Evolutionary conservation across 2,888 invertebrate genomes (phyloP), one percentile per base, ranked within the genome.

Genomic region (Acronicta leporina): DNA sequence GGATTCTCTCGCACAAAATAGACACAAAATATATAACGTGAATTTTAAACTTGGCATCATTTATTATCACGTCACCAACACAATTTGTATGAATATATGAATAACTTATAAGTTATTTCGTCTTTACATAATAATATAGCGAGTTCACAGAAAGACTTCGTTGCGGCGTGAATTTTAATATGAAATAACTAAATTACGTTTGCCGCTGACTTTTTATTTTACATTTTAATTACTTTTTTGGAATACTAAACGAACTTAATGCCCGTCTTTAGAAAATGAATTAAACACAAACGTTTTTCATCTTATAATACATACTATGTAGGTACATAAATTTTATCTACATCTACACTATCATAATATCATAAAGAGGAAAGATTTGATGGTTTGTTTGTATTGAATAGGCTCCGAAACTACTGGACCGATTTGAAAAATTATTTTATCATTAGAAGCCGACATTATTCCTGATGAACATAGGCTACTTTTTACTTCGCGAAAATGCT

Each of bases 61-160:
- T 68, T 69, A 63, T 75, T 73, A 73, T 68, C 55, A 62, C 60
- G 71, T 68, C 71, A 62, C 53, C 61, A 56, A 54, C 68, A 64
- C 57, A 71, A 73, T 68, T 74, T 73, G 61, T 68, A 68, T 64
- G 67, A 65, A 75, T 75, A 69, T 54, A 68, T 75, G 58, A 74
- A 61, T 63, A 62, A 47, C 41, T 62, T 69, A 74, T 60, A 57
- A 65, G 64, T 60, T 50, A 54, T 60, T 71, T 68, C 54, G 30
- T 57, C 60, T 68, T 71, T 60, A 71, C 54, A 53, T 63, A 72
- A 69, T 53, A 60, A 61, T 69, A 61, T 25, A 58, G 57, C 53
- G 38, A 46, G 51, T 58, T 64, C 44, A 55, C 45, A 52, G 59
- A 51, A 60, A 52, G 51, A 71, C 68, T 67, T 57, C 46, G 56